Conservation (phyloP, 2,797 vertebrate genomes). For the Pangasius krempfi region DNA sequence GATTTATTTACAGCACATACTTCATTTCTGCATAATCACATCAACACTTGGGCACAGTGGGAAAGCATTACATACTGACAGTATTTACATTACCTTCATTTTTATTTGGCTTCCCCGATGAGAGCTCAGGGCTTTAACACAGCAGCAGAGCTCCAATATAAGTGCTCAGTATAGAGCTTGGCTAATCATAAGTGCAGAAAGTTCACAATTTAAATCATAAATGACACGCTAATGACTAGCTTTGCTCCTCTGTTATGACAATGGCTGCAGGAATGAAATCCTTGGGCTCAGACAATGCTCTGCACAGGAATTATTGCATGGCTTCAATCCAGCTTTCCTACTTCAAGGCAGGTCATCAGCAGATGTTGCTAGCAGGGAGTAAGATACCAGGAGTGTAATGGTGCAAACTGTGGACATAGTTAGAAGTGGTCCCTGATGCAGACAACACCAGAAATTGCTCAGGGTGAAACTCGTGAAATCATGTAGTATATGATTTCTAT, state of each 20-base stretch:
- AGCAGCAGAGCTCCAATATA: background rate
- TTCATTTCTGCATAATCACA: conserved; percentile 44
- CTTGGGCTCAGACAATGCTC: conserved; percentile 16
- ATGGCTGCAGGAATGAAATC: conserved; percentile 41
- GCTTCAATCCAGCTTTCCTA: conserved; percentile 25
- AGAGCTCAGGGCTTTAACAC: conserved; percentile 25
- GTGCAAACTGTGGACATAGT: background rate
- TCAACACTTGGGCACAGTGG: conserved; percentile 21
- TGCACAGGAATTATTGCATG: conserved; percentile 18
- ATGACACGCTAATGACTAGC: conserved; percentile 49
- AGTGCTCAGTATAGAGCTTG: background rate
- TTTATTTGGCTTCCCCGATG: conserved; percentile 26
- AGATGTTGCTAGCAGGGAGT: background rate
- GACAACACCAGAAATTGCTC: background rate
- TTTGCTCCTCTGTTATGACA: conserved; percentile 40
- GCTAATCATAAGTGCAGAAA: conserved; percentile 23
- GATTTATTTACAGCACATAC: conserved; percentile 27
- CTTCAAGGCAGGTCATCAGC: conserved; percentile 11
- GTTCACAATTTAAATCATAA: conserved; percentile 40
- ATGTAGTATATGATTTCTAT: background rate
- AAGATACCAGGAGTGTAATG: too few species aligned
- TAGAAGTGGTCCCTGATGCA: background rate
- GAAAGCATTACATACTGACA: conserved; percentile 44
- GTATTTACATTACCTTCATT: conserved; percentile 40
- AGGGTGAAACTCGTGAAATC: too few species aligned